phyloP scores from a whole-genome alignment of 2,797 vertebrate genomes.

The Liparis tanakae region DNA sequence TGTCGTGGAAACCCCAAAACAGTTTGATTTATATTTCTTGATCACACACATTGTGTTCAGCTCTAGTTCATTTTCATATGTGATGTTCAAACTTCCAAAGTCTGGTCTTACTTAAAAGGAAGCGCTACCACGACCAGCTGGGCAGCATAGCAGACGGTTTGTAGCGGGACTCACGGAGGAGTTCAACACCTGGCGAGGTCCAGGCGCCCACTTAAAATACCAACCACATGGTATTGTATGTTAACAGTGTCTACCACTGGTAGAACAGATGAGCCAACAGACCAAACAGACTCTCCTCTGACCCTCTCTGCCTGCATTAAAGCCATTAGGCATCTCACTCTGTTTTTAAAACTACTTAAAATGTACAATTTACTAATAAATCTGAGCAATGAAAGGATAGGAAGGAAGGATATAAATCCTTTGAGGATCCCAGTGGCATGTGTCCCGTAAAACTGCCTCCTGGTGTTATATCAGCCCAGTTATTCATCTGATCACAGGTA shows the following conservation, averaged over 20 bases:
- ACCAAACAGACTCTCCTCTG: neutral
- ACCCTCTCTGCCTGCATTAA: conserved; percentile 15
- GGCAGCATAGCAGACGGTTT: conserved; percentile 62
- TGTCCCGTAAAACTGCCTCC: conserved; percentile 31
- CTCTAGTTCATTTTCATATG: conserved; percentile 28
- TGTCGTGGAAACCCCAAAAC: conserved; percentile 28
- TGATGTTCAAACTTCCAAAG: conserved; percentile 30
- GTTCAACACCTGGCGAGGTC: conserved; percentile 56
- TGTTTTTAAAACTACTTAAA: conserved; percentile 3
- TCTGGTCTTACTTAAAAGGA: conserved; percentile 53
- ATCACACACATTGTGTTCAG: neutral
- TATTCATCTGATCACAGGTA: conserved; percentile 26
- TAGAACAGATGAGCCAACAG: conserved; percentile 30
- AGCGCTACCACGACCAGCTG: conserved; percentile 51
- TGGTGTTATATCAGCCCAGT: conserved; percentile 4
- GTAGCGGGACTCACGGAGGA: conserved; percentile 43
- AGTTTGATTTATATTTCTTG: conserved; percentile 4
- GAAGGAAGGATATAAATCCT: conserved; percentile 15
- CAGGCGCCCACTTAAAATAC: conserved; percentile 49
- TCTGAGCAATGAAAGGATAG: conserved; percentile 23
- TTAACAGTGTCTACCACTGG: conserved; percentile 28
- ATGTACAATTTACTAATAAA: conserved; percentile 19
- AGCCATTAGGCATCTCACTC: neutral
- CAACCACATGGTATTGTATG: conserved; percentile 25
- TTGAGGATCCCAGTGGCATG: conserved; percentile 21